phyloP scores from a whole-genome alignment of 2,888 invertebrate species.

The Melipona bicolor region DNA sequence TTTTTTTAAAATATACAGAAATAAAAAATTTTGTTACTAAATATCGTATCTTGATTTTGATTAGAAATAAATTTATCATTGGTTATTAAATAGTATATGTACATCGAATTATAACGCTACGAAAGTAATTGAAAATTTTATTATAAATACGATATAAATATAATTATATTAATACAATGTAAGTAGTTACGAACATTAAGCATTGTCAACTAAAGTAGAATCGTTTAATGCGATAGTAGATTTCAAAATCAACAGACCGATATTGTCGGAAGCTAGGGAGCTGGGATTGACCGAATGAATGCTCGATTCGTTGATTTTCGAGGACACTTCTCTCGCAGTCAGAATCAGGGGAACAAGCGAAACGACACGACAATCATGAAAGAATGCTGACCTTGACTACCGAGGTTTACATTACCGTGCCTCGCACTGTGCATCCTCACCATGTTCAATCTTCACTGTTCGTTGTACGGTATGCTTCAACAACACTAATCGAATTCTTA shows the following conservation, averaged over 20 bases:
- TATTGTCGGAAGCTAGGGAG: slow-evolving; percentile 21
- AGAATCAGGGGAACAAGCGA: slow-evolving; percentile 26
- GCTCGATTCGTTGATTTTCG: slow-evolving; percentile 62
- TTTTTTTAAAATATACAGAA: no score
- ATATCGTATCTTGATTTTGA: no score
- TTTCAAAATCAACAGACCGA: slow-evolving; percentile 27
- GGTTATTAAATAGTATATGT: no score
- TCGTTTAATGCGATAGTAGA: slow-evolving; percentile 5
- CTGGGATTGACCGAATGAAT: slow-evolving; percentile 49
- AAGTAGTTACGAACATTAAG: no score
- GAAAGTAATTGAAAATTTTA: no score
- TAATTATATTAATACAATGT: no score
- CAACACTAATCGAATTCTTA: slow-evolving; percentile 22
- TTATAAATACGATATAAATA: no score
- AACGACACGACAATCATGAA: slow-evolving; percentile 50
- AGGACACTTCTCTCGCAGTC: slow-evolving; percentile 46
- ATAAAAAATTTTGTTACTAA: no score
- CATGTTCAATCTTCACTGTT: background rate
- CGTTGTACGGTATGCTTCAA: background rate
- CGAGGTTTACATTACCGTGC: slow-evolving; percentile 53
- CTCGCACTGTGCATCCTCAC: slow-evolving; percentile 28
- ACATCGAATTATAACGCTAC: no score
- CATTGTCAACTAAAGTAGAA: slow-evolving; percentile 14
- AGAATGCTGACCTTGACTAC: slow-evolving; percentile 59
- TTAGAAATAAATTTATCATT: no score